phyloP scores from a whole-genome alignment of 2,797 vertebrate species.

The Octomys mimax region DNA sequence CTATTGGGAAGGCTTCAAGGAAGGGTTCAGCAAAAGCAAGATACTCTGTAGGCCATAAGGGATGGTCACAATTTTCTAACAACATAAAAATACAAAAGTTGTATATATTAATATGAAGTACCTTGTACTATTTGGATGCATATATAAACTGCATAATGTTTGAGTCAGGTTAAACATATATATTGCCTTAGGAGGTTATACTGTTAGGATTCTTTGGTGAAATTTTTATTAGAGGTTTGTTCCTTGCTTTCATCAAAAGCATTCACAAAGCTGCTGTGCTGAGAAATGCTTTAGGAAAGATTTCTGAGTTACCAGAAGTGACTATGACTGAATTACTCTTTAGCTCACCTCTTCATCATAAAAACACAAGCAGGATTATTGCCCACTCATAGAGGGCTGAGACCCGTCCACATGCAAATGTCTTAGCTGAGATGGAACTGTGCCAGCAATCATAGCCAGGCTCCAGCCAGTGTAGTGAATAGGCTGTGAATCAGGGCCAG shows the following conservation, averaged over 20 bases:
- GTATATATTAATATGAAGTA: neutral
- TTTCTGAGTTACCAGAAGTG: constrained; percentile 6
- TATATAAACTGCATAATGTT: neutral
- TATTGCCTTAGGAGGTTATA: neutral
- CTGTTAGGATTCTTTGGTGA: neutral
- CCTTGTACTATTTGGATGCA: neutral
- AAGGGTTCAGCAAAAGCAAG: neutral
- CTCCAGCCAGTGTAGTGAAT: no score
- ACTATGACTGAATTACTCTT: neutral
- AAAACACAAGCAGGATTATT: neutral
- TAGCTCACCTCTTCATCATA: constrained; percentile 3
- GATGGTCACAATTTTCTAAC: neutral
- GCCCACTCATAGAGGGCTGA: neutral
- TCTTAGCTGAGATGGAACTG: neutral
- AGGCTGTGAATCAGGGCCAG: neutral
- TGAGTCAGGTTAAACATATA: neutral
- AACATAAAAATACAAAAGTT: neutral
- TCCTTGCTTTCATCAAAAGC: neutral
- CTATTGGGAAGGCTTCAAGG: neutral
- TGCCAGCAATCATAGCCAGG: neutral
- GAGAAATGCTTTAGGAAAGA: neutral
- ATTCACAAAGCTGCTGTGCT: neutral
- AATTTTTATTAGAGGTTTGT: neutral
- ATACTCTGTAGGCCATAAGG: neutral
- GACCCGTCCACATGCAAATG: neutral